Evolutionary conservation across 2,888 invertebrate species (phyloP).

Genomic region (Acanthosepion esculentum): DNA sequence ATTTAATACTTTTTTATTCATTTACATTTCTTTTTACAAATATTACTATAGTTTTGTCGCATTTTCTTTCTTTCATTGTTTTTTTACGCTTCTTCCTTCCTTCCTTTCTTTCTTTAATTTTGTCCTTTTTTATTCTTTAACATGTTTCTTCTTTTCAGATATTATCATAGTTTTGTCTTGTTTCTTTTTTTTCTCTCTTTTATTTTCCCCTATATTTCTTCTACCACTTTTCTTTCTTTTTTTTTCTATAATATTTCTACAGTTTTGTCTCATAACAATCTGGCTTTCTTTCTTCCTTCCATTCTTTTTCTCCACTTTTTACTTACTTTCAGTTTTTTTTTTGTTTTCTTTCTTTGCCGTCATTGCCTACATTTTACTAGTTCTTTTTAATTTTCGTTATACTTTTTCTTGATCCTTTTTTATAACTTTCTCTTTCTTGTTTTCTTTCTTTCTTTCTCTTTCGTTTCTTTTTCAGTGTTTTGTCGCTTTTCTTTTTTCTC

Average conservation of each 20-base stretch:
- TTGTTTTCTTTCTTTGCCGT: neutral
- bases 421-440: neutral
- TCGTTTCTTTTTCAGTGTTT: neutral
- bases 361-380: neutral
- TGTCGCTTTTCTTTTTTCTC: neutral
- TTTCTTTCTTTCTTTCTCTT: neutral
- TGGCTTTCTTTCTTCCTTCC: neutral
- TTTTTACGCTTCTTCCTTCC: neutral
- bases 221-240: too few relatives aligned
- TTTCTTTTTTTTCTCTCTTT: neutral
- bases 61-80: neutral
- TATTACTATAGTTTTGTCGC: neutral
- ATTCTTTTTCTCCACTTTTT: neutral
- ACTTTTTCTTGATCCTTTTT: neutral
- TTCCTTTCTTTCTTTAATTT: neutral
- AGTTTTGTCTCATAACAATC: neutral
- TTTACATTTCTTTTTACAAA: neutral
- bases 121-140: neutral
- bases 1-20: neutral
- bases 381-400: neutral
- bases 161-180: too few relatives aligned
- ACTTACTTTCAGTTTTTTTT: too few relatives aligned
- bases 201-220: neutral
- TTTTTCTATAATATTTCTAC: too few relatives aligned
- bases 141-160: neutral